Conservation (phyloP, 2,888 invertebrate species). For the Sericinus montela region DNA sequence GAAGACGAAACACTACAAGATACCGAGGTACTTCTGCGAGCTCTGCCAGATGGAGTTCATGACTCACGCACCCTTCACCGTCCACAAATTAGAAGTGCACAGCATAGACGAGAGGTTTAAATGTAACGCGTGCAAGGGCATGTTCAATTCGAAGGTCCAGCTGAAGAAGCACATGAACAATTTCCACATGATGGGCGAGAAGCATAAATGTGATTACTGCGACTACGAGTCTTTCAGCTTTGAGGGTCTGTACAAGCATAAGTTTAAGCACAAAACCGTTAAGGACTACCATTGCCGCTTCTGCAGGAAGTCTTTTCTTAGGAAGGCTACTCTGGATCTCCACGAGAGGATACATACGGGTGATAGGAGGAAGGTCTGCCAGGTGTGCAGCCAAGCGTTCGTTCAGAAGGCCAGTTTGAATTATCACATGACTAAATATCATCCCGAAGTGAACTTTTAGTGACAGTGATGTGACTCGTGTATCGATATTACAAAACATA, state of each 20-base stretch:
- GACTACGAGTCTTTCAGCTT: conserved; percentile 55
- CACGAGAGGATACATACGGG: conserved; percentile 67
- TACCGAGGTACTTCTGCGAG: conserved; percentile 39
- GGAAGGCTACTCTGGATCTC: conserved; percentile 46
- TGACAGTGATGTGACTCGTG: conserved; percentile 6
- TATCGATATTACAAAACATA: not conserved
- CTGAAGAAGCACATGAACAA: conserved; percentile 50
- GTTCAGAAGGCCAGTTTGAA: conserved; percentile 68
- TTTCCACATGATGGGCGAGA: conserved; percentile 61
- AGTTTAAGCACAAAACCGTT: conserved; percentile 57
- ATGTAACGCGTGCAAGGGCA: conserved; percentile 57
- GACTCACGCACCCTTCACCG: conserved; percentile 42
- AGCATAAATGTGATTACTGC: conserved; percentile 50
- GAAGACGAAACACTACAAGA: conserved; percentile 51
- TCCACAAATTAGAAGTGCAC: conserved; percentile 53
- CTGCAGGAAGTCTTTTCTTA: conserved; percentile 63
- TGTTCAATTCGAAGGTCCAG: conserved; percentile 49
- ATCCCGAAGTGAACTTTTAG: conserved; percentile 58
- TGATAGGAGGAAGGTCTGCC: conserved; percentile 55
- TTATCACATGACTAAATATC: conserved; percentile 66
- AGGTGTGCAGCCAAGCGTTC: conserved; percentile 59
- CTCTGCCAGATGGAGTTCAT: conserved; percentile 45
- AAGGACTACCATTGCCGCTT: conserved; percentile 63
- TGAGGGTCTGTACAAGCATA: conserved; percentile 53
- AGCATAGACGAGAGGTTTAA: conserved; percentile 52